Evolutionary conservation across 2,888 invertebrate genomes (phyloP), one percentile per base, ranked within the genome.

Genomic region (Erebia palarica): DNA sequence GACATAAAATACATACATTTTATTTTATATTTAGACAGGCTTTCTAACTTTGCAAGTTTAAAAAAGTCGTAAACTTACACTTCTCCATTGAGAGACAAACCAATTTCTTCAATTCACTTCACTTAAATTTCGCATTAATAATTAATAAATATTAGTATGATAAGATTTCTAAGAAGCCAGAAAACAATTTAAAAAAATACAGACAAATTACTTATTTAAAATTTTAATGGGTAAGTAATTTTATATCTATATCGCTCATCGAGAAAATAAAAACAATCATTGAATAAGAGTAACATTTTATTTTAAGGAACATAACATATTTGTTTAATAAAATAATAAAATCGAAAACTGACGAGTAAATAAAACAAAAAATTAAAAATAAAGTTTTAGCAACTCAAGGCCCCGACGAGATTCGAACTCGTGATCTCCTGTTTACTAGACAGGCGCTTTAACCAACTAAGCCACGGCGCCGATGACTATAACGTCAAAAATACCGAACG

Each of bases 381-480:
- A 59, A 47, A 53, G 57, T 65, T 60, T 27, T 3, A 57, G 36
- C 64, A 27, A 55, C n/a, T 36, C 11, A 60, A 88, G 90, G 90
- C 91, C 88, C 90, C 90, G 90, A 83, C 90, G 89, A 90, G 90
- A 91, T 91, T 91, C 90, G 90, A 91, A 91, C 90, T 90, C 90
- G 79, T 83, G 90, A 91, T 91, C 91, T 91, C 90, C 90, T 91
- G 91, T 91, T 91, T 91, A 91, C 90, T 90, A 90, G 90, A 92
- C 91, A 91, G 91, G 91, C 90, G 91, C 94, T 95, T 95, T 95
- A 95, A 95, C 95, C 95, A 95, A 95, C 95, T 95, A 95, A 95
- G 95, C 95, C 95, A 95, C 94, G 95, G 94, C 94, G 94, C 94
- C 94, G 79, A 63, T 68, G 60, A 4, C 27, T 14, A 3, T 1